Conservation (phyloP, 2,888 invertebrate species). For the Caradrina clavipalpis region DNA sequence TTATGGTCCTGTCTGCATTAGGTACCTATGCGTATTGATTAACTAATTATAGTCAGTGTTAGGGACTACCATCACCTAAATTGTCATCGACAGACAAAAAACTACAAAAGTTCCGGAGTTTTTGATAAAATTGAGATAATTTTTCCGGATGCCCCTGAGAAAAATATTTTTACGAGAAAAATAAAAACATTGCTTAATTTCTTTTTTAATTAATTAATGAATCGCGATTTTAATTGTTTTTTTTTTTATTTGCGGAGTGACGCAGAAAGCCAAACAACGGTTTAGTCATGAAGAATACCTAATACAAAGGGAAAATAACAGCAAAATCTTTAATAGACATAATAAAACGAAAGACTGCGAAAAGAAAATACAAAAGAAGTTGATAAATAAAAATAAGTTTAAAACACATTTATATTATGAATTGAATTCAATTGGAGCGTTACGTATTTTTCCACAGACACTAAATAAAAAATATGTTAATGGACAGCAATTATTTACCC, state of each 20-base stretch:
- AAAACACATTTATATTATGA: slow-evolving; percentile 26
- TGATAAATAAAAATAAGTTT: slow-evolving; percentile 24
- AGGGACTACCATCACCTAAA: too few species aligned
- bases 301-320: background rate
- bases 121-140: too few species aligned
- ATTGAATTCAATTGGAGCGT: slow-evolving; percentile 40
- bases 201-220: too few species aligned
- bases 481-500: slow-evolving; percentile 31
- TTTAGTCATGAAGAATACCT: background rate
- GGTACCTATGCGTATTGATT: background rate
- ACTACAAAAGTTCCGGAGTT: too few species aligned
- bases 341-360: background rate
- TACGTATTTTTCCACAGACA: slow-evolving; percentile 22
- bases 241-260: too few species aligned
- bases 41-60: background rate
- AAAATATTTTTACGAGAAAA: too few species aligned
- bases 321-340: slow-evolving; percentile 9
- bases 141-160: too few species aligned
- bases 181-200: too few species aligned
- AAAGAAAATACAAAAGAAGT: slow-evolving; percentile 23
- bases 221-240: too few species aligned
- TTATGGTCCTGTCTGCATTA: background rate
- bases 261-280: too few species aligned
- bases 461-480: slow-evolving; percentile 22
- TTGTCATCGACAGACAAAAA: too few species aligned